Base-by-base conservation (phyloP, 2,797 vertebrate genomes). In the Acrossocheilus wenchowensis region DNA sequence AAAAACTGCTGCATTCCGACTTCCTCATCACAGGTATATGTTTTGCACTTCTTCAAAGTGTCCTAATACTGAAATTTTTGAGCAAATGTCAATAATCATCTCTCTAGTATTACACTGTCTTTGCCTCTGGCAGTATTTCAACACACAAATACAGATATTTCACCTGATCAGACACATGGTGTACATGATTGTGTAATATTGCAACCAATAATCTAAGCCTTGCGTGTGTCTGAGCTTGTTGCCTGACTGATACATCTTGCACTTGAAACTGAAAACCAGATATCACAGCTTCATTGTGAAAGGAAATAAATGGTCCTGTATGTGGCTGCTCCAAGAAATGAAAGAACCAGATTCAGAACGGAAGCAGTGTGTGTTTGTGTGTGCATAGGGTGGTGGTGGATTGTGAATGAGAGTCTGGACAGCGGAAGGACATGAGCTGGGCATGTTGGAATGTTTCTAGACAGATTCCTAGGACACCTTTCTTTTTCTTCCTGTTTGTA, bases 381-480 rank as follows among this genome's bases (percentile, higher is more conserved):
- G 43, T n/a, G 30, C 21, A n/a, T 62, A 26, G 11, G 60, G n/a
- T 64, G 52, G 72, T 77, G 79, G 78, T 78, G 87, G 84, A 71
- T 68, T 84, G 60, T 78, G 77, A 52, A 52, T 57, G 74, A 43
- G 86, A 66, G 86, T 88, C 78, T 88, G 68, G 83, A 90, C 85
- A 86, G 77, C 86, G 92, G 86, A 90, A 91, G 85, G 88, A 92
- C 90, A 88, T 91, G 91, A 93, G 91, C 91, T 90, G 91, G 91
- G 89, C 90, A 89, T 92, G 26, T 36, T 87, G 93, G 94, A 95
- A 95, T 95, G 93, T 92, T 91, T 91, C 88, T 8, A 78, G 87
- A 62, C 54, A 88, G 88, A 91, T 89, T 87, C 88, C 87, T 74
- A 90, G 80, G 87, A 89, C 52, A 85, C 39, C 78, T 89, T 94